Evolutionary conservation across 2,797 vertebrate species (phyloP), one percentile per base, ranked within the genome.

Genomic region (Gymnoscopelus braueri): DNA sequence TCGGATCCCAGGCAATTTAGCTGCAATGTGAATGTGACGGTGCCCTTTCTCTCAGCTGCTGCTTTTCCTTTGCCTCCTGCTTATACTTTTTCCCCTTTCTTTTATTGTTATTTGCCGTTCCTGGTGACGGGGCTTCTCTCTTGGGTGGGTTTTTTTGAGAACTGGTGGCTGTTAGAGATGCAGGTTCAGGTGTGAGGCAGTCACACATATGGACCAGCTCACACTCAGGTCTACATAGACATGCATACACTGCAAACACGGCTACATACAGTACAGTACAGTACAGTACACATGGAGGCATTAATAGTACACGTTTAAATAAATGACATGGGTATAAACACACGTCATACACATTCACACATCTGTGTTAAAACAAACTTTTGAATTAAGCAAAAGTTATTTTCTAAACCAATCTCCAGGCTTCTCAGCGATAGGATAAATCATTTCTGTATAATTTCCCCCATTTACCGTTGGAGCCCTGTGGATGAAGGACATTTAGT

Each of bases 401-500:
- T 44, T 44, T 44, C 55, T 54, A 54, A 77, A 67, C 56, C 19
- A 15, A 26, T 57, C 26, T 69, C 5, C n/a, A n/a, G 49, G 39
- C 29, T 81, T 74, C 71, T 74, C 49, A 66, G 52, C 48, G 39
- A 49, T n/a, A 9, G 12, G 74, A 83, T 88, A 82, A 88, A 85
- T 89, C 65, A 79, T 67, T 84, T 84, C 73, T 70, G 52, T 59
- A 62, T 71, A 75, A 84, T 83, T 81, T 76, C 53, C 47, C 58
- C 58, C 62, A 79, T 84, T 85, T 88, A 81, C 74, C 70, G 67
- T 72, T 74, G 68, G 71, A 81, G 72, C 67, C 65, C 78, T 60
- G 71, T 70, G 81, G 78, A 86, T 88, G 89, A 91, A 90, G 85
- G 87, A 89, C 89, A 81, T 81, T 90, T 84, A 82, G 75, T 87